Evolutionary conservation across 35 echinoderm and acorn worm genomes (phyloP).

Genomic region (Holothuria glaberrima): DNA sequence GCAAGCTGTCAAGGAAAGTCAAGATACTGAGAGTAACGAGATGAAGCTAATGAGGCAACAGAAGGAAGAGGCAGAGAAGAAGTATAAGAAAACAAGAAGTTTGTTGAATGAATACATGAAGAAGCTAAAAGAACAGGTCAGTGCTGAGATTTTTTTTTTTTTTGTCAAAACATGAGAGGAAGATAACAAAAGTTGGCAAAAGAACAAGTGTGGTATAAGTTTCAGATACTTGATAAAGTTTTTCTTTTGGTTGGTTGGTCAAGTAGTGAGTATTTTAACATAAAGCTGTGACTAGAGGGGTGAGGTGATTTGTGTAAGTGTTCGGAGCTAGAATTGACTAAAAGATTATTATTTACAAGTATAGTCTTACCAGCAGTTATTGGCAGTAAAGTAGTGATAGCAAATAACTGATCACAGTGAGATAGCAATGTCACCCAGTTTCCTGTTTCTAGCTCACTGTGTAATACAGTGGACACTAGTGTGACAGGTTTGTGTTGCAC

Average conservation of each 20-base stretch:
- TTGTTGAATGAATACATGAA: constrained; percentile 95
- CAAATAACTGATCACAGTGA: no score
- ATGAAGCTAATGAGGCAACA: constrained; percentile 69
- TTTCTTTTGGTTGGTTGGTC: not conserved
- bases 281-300: not conserved
- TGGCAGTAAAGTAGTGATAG: no score
- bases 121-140: constrained; percentile 95
- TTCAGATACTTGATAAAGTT: no score
- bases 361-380: no score
- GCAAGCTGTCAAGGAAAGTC: constrained; percentile 22
- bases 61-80: constrained; percentile 86
- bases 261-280: not conserved
- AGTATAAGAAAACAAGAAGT: constrained; percentile 76
- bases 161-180: not conserved
- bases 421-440: no score
- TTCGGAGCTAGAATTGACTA: not conserved
- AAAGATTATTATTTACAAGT: no score
- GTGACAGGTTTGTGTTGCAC: no score
- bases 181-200: not conserved
- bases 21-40: constrained; percentile 61
- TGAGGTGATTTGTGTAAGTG: not conserved
- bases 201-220: no score
- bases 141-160: not conserved
- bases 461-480: no score
- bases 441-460: no score